Evolutionary conservation across 2,888 invertebrate species (phyloP).

Genomic region (Plagiodera versicolora): DNA sequence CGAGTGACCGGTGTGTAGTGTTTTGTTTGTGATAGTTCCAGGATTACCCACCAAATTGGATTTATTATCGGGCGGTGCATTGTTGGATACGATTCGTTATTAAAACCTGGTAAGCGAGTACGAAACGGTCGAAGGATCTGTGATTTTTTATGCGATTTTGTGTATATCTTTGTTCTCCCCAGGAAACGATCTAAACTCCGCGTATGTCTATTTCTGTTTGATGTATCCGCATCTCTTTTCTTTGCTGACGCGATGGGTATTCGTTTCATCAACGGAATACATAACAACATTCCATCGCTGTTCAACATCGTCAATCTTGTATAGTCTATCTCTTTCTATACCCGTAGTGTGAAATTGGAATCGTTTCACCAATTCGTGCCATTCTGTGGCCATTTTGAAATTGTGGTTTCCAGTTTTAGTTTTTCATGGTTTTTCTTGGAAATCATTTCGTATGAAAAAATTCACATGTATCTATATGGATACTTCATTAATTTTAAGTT

Average conservation of each 20-base stretch:
- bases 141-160: conserved; percentile 26
- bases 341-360: conserved; percentile 18
- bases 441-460: neutral
- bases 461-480: neutral
- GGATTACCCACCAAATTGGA: conserved; percentile 28
- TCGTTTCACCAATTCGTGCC: conserved; percentile 15
- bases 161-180: conserved; percentile 32
- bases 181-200: conserved; percentile 20
- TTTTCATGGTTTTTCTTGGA: neutral
- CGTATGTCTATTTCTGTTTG: conserved; percentile 21
- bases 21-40: conserved; percentile 28
- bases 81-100: neutral
- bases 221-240: conserved; percentile 27
- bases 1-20: conserved; percentile 36
- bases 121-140: neutral
- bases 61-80: conserved; percentile 24
- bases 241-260: conserved; percentile 36
- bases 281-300: conserved; percentile 33
- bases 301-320: conserved; percentile 20
- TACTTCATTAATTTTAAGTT: neutral
- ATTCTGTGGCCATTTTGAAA: conserved; percentile 49
- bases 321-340: conserved; percentile 33
- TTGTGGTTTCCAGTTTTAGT: conserved; percentile 31
- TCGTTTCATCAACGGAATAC: conserved; percentile 28
- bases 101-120: conserved; percentile 31